Percentiles rank a stretch among this genome's conserved stretches.
Evolutionary conservation across 2,113 vertebrate genomes (phyloP).

Genomic region (Cyanoramphus novaezelandiae): DNA sequence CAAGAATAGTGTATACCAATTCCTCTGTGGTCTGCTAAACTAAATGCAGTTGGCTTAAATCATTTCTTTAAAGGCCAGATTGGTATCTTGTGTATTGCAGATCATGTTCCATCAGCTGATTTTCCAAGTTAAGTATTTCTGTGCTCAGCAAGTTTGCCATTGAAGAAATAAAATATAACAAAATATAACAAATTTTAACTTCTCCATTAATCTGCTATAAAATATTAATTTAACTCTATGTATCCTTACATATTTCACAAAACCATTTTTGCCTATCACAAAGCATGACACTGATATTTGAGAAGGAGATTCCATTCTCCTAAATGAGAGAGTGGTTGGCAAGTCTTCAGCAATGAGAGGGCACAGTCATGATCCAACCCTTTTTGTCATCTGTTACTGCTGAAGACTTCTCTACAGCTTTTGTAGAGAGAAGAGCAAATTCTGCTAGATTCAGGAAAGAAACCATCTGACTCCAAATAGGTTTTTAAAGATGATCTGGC

Average conservation of each 20-base stretch:
- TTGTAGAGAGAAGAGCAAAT: not conserved
- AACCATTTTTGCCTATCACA: not conserved
- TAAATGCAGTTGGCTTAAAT: not conserved
- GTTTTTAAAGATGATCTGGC: not conserved
- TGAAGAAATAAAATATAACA: not conserved
- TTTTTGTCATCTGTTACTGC: not conserved
- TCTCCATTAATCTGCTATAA: not conserved
- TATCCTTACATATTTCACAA: not conserved
- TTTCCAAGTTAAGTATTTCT: not conserved
- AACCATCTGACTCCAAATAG: not conserved
- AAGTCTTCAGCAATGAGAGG: not conserved
- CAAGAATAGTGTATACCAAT: not conserved
- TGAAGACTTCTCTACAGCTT: not conserved
- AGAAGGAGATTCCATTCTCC: not conserved
- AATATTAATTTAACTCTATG: not conserved
- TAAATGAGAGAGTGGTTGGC: not conserved
- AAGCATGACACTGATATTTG: not conserved
- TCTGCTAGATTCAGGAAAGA: not conserved
- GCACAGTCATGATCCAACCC: not conserved
- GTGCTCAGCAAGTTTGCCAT: not conserved
- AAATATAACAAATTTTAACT: not conserved
- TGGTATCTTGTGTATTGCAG: not conserved
- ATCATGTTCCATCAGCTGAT: not conserved
- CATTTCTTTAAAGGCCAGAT: not conserved
- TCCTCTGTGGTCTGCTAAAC: not conserved